These are phyloP conservation scores for Melanostoma mellinum DNA, from an alignment of 2,888 invertebrate genomes.

Conservation along the genomic window DNA sequence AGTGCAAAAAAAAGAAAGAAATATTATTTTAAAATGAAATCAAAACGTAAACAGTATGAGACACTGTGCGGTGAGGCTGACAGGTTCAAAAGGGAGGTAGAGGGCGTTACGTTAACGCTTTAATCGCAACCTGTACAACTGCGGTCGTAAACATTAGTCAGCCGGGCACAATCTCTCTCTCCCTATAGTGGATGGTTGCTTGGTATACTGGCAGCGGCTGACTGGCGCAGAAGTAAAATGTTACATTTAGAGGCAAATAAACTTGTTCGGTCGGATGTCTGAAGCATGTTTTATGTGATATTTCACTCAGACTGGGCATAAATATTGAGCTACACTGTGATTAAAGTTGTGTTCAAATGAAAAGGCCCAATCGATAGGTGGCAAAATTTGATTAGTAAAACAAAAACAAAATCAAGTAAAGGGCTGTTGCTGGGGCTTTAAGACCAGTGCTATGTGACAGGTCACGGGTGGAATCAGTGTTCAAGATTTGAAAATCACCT, in stretches of 20 bases:
- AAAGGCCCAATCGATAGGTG: too few species aligned
- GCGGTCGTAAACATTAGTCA: constrained; percentile 72
- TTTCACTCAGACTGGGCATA: constrained; percentile 67
- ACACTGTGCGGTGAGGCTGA: constrained; percentile 54
- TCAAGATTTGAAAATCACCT: too few species aligned
- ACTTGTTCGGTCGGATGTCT: constrained; percentile 70
- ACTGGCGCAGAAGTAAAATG: constrained; percentile 66
- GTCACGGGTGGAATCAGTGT: too few species aligned
- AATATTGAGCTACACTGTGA: constrained; percentile 53
- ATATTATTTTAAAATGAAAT: constrained; percentile 57
- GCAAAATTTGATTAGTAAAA: too few species aligned
- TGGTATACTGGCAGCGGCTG: background rate
- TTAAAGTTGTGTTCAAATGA: constrained; percentile 36
- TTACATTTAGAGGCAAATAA: constrained; percentile 71
- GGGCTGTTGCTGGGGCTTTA: too few species aligned
- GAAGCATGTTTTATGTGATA: constrained; percentile 70
- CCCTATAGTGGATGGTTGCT: background rate
- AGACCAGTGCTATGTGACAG: too few species aligned
- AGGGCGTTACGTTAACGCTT: constrained; percentile 69
- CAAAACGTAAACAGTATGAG: constrained; percentile 70
- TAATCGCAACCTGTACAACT: constrained; percentile 72
- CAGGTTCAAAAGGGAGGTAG: constrained; percentile 65
- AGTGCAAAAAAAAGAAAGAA: constrained; percentile 28
- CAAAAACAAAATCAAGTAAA: too few species aligned
- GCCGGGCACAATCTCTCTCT: constrained; percentile 46